Percentiles rank a stretch among this genome's conserved stretches.
Conservation (phyloP, 1,140 invertebrate genomes). For the Lutraria rhynchaena region DNA sequence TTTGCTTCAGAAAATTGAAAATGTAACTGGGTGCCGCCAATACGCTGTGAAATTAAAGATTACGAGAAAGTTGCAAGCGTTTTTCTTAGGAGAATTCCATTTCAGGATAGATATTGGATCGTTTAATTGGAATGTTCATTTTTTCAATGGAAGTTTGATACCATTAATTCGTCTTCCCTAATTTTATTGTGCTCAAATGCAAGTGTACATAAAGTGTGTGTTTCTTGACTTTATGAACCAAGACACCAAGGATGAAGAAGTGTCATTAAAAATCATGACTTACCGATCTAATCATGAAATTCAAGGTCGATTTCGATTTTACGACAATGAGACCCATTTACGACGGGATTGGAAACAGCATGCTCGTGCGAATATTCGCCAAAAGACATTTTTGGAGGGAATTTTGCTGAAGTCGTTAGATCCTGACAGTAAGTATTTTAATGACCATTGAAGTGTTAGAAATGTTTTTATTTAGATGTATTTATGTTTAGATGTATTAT, state of each 20-base stretch:
- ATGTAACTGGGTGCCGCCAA: no score
- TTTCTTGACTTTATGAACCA: slow-evolving; percentile 16
- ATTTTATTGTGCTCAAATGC: neutral
- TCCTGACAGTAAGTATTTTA: slow-evolving; percentile 45
- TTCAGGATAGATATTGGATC: no score
- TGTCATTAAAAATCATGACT: slow-evolving; percentile 45
- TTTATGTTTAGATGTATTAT: no score
- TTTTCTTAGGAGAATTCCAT: no score
- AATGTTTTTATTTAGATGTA: no score
- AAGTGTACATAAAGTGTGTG: slow-evolving; percentile 36
- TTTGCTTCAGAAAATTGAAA: no score
- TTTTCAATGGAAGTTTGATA: no score
- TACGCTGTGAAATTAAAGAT: no score
- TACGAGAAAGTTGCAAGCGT: no score
- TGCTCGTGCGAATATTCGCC: slow-evolving; percentile 50
- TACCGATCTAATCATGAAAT: slow-evolving; percentile 52
- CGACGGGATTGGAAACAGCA: slow-evolving; percentile 53
- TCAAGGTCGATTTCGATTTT: slow-evolving; percentile 52
- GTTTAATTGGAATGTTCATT: no score
- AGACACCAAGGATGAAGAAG: slow-evolving; percentile 3
- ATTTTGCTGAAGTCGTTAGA: slow-evolving; percentile 49
- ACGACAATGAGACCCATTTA: slow-evolving; percentile 52
- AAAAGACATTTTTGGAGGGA: slow-evolving; percentile 58
- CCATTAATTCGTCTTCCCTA: neutral
- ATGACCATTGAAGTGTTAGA: no score